These are phyloP conservation scores for Vidua macroura DNA, from an alignment of 2,113 vertebrate species.

Conservation along the genomic window DNA sequence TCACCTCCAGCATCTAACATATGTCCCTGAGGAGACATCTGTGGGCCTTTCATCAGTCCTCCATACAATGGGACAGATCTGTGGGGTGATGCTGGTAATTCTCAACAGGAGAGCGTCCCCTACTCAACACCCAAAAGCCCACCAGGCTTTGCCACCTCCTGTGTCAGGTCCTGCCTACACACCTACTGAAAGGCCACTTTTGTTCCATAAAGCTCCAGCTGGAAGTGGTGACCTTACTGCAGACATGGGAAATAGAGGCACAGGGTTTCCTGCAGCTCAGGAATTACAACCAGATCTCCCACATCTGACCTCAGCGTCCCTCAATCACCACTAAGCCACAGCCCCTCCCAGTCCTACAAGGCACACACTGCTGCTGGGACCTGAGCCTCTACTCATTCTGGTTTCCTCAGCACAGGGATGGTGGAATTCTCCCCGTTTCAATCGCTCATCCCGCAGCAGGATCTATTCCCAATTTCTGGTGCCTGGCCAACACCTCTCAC, in stretches of 20 bases:
- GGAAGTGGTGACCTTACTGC: background rate
- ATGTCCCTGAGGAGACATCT: background rate
- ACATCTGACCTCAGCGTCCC: background rate
- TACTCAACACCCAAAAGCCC: background rate
- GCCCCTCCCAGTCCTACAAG: background rate
- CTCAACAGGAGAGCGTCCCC: too few species aligned
- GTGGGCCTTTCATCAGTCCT: background rate
- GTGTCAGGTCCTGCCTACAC: background rate
- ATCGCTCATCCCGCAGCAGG: fast-evolving
- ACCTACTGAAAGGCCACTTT: background rate
- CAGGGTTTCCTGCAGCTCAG: background rate
- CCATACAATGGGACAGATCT: background rate
- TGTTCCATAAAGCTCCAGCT: background rate
- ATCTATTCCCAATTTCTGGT: background rate
- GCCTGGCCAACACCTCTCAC: fast-evolving
- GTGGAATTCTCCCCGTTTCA: background rate
- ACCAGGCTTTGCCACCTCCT: background rate
- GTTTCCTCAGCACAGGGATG: background rate
- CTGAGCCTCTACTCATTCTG: fast-evolving
- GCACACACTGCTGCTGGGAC: background rate
- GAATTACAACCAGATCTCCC: background rate
- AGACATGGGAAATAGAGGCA: background rate
- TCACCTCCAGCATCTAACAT: background rate
- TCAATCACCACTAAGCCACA: background rate
- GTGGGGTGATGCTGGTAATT: background rate